Percentiles rank a stretch among this genome's conserved stretches.
phyloP scores from a whole-genome alignment of 2,888 invertebrate species.

The Dusona sp. region DNA sequence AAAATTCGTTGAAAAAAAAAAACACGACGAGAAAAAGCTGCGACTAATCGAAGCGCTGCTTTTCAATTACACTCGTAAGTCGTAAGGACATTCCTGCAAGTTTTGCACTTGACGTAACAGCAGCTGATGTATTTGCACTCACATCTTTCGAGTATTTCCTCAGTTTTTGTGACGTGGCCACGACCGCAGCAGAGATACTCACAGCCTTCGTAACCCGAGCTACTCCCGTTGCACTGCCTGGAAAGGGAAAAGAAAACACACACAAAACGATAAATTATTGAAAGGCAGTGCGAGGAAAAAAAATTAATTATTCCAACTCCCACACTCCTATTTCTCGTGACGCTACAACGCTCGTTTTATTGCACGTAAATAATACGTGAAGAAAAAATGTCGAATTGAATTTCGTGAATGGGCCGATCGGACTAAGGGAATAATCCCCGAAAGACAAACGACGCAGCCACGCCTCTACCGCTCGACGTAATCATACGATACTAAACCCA shows the following conservation, averaged over 20 bases:
- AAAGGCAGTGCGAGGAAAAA: neutral
- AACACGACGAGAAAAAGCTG: neutral
- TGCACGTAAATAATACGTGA: slow-evolving; percentile 43
- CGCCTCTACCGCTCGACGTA: slow-evolving; percentile 76
- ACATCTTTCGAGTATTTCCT: slow-evolving; percentile 90
- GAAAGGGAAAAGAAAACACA: slow-evolving; percentile 70
- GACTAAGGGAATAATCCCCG: slow-evolving; percentile 27
- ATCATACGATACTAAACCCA: slow-evolving; percentile 72
- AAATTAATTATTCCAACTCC: slow-evolving; percentile 29
- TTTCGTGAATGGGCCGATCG: slow-evolving; percentile 65
- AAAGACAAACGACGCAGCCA: slow-evolving; percentile 71
- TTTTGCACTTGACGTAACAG: slow-evolving; percentile 95
- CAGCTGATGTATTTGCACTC: slow-evolving; percentile 95
- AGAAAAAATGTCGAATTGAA: slow-evolving; percentile 56
- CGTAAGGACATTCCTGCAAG: slow-evolving; percentile 90
- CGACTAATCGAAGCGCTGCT: neutral
- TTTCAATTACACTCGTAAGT: slow-evolving; percentile 90
- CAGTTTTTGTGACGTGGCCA: slow-evolving; percentile 89
- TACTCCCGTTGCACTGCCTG: slow-evolving; percentile 90
- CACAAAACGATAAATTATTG: slow-evolving; percentile 53
- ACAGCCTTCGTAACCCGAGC: slow-evolving; percentile 90
- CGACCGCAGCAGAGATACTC: slow-evolving; percentile 94
- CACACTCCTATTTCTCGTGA: slow-evolving; percentile 33
- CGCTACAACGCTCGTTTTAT: slow-evolving; percentile 32
- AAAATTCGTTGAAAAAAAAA: neutral